A percentile compares a stretch with the other conserved stretches of the same genome.
These are phyloP conservation scores for Bombus confusus DNA, from an alignment of 1,140 invertebrate species.

Conservation along the genomic window DNA sequence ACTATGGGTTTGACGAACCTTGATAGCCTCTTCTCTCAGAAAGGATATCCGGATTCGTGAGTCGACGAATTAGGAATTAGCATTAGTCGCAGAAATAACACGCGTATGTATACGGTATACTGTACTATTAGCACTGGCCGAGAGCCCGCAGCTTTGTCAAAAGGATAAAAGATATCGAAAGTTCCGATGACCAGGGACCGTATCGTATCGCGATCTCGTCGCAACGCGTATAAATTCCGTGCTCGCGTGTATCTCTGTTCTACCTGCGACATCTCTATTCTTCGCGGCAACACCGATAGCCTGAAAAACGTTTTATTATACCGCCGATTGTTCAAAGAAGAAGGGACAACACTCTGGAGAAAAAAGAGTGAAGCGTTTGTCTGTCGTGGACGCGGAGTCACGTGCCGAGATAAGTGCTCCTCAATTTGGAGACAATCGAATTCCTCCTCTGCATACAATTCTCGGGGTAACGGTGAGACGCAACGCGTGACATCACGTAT, in stretches of 20 bases:
- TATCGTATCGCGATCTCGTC: background rate
- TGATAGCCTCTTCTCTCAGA: background rate
- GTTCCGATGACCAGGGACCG: background rate
- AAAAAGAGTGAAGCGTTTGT: background rate
- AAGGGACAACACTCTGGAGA: background rate
- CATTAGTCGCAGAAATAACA: background rate
- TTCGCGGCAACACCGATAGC: background rate
- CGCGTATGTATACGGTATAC: too few relatives aligned
- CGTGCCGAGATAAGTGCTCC: conserved; percentile 53
- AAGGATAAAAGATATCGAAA: background rate
- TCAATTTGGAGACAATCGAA: conserved; percentile 62
- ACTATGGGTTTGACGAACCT: background rate
- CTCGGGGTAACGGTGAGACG: conserved; percentile 50
- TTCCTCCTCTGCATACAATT: conserved; percentile 52
- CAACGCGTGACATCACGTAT: conserved; percentile 50
- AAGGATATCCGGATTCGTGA: conserved; percentile 9
- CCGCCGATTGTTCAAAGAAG: background rate
- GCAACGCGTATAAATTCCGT: background rate
- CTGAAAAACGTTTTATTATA: conserved; percentile 21
- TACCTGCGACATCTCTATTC: background rate
- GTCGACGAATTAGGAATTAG: background rate
- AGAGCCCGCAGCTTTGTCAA: too few relatives aligned
- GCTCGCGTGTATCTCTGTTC: background rate
- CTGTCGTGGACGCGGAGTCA: conserved; percentile 30
- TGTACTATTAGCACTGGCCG: too few relatives aligned